Conservation (phyloP, 2,113 vertebrate genomes). For the Barnardius zonarius region DNA sequence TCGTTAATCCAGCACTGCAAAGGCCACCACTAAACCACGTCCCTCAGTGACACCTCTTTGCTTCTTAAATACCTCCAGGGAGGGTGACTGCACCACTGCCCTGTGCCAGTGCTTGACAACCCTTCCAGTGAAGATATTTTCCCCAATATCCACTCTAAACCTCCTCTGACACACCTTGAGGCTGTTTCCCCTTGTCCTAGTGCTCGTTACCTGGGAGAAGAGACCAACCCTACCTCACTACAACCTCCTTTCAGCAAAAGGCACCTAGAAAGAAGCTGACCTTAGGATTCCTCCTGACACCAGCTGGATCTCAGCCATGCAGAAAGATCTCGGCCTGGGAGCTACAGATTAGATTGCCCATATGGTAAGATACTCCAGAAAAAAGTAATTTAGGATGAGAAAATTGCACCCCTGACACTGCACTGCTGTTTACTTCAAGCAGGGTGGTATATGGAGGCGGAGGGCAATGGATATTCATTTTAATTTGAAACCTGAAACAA, state of each 20-base stretch:
- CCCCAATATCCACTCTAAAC: not conserved
- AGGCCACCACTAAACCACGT: not conserved
- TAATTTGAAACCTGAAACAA: not conserved
- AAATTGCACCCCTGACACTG: not conserved
- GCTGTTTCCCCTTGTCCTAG: not conserved
- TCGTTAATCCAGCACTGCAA: not conserved
- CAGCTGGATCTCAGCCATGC: not conserved
- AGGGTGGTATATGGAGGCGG: not conserved
- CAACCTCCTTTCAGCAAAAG: not conserved
- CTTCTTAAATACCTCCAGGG: not conserved
- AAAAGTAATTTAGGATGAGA: not conserved
- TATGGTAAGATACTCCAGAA: not conserved
- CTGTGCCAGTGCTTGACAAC: not conserved
- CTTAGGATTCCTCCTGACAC: not conserved
- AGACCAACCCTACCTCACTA: not conserved
- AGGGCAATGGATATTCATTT: not conserved
- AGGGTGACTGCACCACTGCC: not conserved
- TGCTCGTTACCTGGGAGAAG: not conserved
- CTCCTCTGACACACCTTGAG: not conserved
- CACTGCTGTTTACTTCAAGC: not conserved
- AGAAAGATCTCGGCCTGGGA: not conserved
- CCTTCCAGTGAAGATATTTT: not conserved
- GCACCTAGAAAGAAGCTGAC: not conserved
- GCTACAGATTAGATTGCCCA: not conserved
- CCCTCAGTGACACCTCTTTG: too few relatives aligned